Percentiles rank a stretch among this genome's conserved stretches.
Evolutionary conservation across 2,797 vertebrate species (phyloP).

Genomic region (Sebastolobus alascanus): DNA sequence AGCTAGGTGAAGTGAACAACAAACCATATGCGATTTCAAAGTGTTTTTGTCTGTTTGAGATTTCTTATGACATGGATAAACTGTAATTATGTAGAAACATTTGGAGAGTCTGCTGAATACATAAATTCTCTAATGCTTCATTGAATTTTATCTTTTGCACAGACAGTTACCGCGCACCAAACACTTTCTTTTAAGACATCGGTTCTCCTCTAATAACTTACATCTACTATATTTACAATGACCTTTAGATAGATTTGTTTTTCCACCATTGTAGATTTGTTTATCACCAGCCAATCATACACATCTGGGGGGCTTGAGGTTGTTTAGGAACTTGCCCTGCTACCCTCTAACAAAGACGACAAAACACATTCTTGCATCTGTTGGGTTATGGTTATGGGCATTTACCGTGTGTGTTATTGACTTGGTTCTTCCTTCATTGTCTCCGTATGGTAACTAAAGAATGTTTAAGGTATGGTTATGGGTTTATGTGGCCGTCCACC

Average conservation of each 20-base stretch:
- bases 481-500: not conserved
- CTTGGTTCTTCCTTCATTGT: not conserved
- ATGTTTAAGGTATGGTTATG: not conserved
- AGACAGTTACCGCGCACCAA: not conserved
- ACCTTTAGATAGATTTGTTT: not conserved
- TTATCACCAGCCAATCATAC: not conserved
- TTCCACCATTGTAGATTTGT: not conserved
- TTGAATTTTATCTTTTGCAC: not conserved
- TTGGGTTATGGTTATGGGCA: too few relatives aligned
- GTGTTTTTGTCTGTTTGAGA: constrained; percentile 31
- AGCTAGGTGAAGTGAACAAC: constrained; percentile 31
- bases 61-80: not conserved
- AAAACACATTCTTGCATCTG: not conserved
- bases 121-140: not conserved
- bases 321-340: not conserved
- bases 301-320: not conserved
- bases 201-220: not conserved
- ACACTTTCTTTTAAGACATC: constrained; percentile 15
- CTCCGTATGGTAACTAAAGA: not conserved
- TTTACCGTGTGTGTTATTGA: not conserved
- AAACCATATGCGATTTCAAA: constrained; percentile 44
- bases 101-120: not conserved
- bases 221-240: not conserved
- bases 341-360: not conserved
- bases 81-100: constrained; percentile 2